Percentiles rank a stretch among this genome's conserved stretches.
Evolutionary conservation across 2,888 invertebrate genomes (phyloP).

Genomic region (Leptarthrus brevirostris): DNA sequence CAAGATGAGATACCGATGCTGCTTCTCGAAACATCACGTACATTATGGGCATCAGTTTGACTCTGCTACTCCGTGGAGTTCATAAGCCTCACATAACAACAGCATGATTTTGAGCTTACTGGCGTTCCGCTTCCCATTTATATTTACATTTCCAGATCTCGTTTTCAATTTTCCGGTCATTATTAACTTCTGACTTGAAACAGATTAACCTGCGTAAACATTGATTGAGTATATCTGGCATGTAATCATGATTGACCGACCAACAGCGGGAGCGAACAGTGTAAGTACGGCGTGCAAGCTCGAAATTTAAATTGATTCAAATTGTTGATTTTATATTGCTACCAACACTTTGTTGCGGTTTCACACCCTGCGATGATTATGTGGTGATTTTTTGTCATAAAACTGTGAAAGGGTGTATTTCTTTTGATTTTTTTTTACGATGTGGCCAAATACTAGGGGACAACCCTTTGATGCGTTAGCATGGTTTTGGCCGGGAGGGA

Average conservation of each 20-base stretch:
- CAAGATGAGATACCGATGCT: conserved; percentile 1
- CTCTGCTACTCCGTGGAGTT: background rate
- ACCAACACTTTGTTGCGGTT: conserved; percentile 54
- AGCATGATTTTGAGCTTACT: conserved; percentile 21
- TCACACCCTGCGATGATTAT: conserved; percentile 50
- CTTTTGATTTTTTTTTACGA: no score
- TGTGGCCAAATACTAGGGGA: no score
- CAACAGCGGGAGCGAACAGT: conserved; percentile 27
- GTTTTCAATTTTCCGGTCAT: conserved; percentile 55
- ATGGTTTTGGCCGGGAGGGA: no score
- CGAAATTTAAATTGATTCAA: conserved; percentile 42
- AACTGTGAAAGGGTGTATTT: background rate
- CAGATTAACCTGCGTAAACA: conserved; percentile 52
- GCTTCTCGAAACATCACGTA: conserved; percentile 36
- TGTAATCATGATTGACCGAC: conserved; percentile 39
- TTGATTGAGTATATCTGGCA: conserved; percentile 46
- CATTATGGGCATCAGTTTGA: conserved; percentile 8
- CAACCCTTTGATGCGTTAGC: no score
- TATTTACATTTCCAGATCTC: conserved; percentile 54
- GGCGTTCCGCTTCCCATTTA: conserved; percentile 52
- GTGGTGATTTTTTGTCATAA: conserved; percentile 24
- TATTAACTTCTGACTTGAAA: conserved; percentile 54
- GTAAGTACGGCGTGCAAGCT: conserved; percentile 19
- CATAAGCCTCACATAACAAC: conserved; percentile 21
- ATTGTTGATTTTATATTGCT: conserved; percentile 52